Evolutionary conservation across 1,140 invertebrate species (phyloP), one percentile per base, ranked within the genome.

Genomic region (Ctenoplectra terminalis): DNA sequence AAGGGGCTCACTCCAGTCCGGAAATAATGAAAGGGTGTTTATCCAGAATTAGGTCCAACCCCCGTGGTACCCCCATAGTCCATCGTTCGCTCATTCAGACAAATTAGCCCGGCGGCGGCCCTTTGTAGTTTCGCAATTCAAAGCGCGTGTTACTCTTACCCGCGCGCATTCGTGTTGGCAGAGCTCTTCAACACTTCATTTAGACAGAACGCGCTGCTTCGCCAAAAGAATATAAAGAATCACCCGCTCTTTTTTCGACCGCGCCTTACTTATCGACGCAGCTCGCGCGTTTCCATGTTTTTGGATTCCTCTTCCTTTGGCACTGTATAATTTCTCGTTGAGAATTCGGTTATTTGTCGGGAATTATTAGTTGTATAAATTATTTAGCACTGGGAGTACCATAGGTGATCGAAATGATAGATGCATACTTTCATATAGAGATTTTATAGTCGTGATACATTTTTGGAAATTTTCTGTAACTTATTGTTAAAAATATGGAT

Each of bases 1-100:
- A 50, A 17, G 69, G 66, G 71, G 54, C 66, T 37, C 50, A 61
- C 34, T 60, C 60, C 67, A 87, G 81, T 73, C 84, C 82, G 89
- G 89, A 92, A 91, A 92, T 93, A 92, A 93, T 92, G 91, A 93
- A 92, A 92, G 92, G 89, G 90, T 92, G 90, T 93, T 93, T 93
- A 93, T 93, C 91, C 89, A 92, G 90, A 92, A 93, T 93, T 92
- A 92, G 90, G 89, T 89, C 85, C 84, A 86, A 80, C 87, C 85
- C 86, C 88, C 79, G 83, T 87, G 81, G 76, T 88, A 88, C 89
- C 87, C 90, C 85, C 82, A 88, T 86, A 90, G 91, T 92, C 90
- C 91, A 93, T 91, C 90, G 91, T 88, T 91, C 88, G 91, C 85
- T 93, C 92, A 92, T 94, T 94, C 92, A 92, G 92, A 93, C 92